These are phyloP conservation scores for Acestrorhynchus altus DNA, from an alignment of 2,797 vertebrate genomes.

Conservation along the genomic window DNA sequence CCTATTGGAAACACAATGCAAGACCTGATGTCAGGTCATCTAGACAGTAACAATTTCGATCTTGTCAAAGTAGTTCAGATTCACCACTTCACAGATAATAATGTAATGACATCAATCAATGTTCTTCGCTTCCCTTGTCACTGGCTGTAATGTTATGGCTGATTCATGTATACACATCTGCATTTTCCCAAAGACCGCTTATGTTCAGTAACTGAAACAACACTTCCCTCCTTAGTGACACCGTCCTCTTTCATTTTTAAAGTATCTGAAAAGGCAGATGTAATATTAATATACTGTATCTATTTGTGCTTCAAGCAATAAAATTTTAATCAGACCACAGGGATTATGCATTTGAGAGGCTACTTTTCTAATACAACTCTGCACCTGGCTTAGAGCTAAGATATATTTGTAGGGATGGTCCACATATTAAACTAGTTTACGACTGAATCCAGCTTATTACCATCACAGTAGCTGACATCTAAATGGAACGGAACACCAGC, in stretches of 20 bases:
- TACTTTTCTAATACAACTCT: slow-evolving; percentile 19
- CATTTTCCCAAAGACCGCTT: too few relatives aligned
- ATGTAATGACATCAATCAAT: too few relatives aligned
- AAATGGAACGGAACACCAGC: background rate
- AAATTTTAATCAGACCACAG: slow-evolving; percentile 30
- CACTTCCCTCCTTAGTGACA: background rate
- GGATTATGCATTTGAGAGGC: slow-evolving; percentile 12
- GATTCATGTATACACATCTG: too few relatives aligned
- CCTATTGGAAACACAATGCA: too few relatives aligned
- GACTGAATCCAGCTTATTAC: slow-evolving; percentile 22
- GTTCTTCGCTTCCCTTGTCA: too few relatives aligned
- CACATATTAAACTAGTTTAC: slow-evolving; percentile 19
- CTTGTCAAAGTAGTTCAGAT: too few relatives aligned
- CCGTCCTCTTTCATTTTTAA: background rate
- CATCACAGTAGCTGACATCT: background rate
- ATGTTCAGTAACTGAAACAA: background rate
- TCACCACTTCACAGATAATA: too few relatives aligned
- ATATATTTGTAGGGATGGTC: slow-evolving; percentile 22
- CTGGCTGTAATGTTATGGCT: too few relatives aligned
- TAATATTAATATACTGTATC: slow-evolving; percentile 30
- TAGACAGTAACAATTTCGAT: too few relatives aligned
- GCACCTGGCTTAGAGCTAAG: slow-evolving; percentile 20
- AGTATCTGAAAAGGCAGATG: slow-evolving; percentile 12
- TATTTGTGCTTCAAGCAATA: slow-evolving; percentile 37
- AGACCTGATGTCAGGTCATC: too few relatives aligned